Base-by-base conservation (phyloP, 2,888 invertebrate genomes). In the Cephus sareptanus region DNA sequence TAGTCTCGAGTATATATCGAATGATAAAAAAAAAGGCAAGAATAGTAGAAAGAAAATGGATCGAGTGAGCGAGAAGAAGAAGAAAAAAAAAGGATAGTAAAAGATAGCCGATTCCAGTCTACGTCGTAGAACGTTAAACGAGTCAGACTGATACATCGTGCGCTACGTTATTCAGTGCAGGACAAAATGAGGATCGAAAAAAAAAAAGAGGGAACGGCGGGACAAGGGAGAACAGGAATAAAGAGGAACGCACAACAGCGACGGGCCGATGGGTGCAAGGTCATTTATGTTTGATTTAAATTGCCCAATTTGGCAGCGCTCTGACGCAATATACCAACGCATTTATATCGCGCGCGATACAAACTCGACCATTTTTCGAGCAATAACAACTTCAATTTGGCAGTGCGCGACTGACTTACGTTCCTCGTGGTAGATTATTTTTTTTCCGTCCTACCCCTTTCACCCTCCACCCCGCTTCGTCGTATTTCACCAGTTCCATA, bases 261-360 rank as follows among this genome's bases (percentile, higher is more conserved):
- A 75, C 34, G 34, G 75, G 76, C 75, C 75, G 69, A 75, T 56
- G 69, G 79, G 78, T 78, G 78, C 79, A 79, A 75, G 80, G 76
- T 79, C 81, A 81, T 81, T 79, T 80, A 70, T 77, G 79, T 80
- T 79, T 84, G 82, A 84, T 85, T 85, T 83, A 84, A 84, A 83
- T 84, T 80, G 82, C 81, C 77, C 85, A 80, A 85, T 84, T 85
- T 85, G 85, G 85, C 85, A 85, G 79, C 80, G 81, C 80, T 79
- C 80, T 78, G 76, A 77, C 78, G 78, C 75, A 79, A 81, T 82
- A 77, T 76, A 75, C 78, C 74, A 69, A 37, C 73, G 75, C 78
- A 73, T 33, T 37, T 34, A 23, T 35, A 74, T 74, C n/a, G 74
- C 74, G 34, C 33, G 34, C 74, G n/a, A 37, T 35, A 34, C 34